phyloP scores from a whole-genome alignment of 2,888 invertebrate species.

The Leucophora obtusa region DNA sequence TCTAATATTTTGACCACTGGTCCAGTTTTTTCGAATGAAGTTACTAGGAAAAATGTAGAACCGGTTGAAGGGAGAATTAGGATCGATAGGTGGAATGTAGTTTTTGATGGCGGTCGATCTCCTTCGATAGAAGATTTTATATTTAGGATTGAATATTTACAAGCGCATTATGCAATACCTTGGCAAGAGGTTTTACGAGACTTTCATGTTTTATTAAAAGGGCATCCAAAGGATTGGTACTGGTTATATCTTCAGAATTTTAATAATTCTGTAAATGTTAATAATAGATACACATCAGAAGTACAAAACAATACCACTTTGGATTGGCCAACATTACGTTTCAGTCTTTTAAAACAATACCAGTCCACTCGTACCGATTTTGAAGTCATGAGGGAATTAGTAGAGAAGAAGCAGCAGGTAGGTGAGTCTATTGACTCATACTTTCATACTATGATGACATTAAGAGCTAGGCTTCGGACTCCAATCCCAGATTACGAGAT shows the following conservation, averaged over 20 bases:
- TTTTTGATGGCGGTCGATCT: constrained; percentile 23
- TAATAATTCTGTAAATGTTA: too few species aligned
- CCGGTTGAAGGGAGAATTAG: background rate
- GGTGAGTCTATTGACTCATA: background rate
- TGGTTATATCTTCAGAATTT: constrained; percentile 12
- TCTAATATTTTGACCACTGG: background rate
- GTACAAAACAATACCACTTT: too few species aligned
- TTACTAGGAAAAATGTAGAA: background rate
- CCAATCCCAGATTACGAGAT: too few species aligned
- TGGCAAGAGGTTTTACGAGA: constrained; percentile 27
- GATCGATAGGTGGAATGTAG: constrained; percentile 34
- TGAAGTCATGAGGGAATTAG: background rate
- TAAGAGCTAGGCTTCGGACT: background rate
- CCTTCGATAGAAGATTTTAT: constrained; percentile 31
- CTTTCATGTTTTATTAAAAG: constrained; percentile 24
- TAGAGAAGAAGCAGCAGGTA: background rate
- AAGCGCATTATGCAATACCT: constrained; percentile 10
- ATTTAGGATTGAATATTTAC: constrained; percentile 29
- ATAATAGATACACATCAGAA: too few species aligned
- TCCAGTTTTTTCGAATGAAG: too few species aligned
- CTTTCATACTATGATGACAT: background rate
- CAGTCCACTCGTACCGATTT: background rate
- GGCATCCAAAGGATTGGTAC: constrained; percentile 35
- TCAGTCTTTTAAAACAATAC: too few species aligned
- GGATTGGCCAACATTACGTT: too few species aligned